phyloP scores from a whole-genome alignment of 1,140 invertebrate species.

The Diorhabda sublineata region DNA sequence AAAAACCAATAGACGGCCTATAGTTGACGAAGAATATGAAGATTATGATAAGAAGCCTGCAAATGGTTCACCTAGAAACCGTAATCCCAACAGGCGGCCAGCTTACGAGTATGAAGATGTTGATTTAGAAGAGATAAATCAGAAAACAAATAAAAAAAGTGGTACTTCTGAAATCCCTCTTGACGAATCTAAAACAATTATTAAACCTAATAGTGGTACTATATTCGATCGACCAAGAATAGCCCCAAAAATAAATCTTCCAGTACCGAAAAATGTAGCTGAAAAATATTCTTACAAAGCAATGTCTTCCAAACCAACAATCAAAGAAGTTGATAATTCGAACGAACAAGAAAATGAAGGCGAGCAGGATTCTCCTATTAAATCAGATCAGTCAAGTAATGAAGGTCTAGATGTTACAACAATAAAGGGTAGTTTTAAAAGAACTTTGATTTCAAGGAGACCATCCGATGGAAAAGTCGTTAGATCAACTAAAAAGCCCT shows the following conservation, averaged over 20 bases:
- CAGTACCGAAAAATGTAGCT: constrained; percentile 70
- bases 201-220: constrained; percentile 44
- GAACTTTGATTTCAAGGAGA: constrained; percentile 63
- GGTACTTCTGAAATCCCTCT: constrained; percentile 33
- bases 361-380: constrained; percentile 29
- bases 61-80: neutral
- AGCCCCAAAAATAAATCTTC: constrained; percentile 71
- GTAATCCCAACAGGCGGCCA: constrained; percentile 21
- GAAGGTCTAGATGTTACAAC: neutral
- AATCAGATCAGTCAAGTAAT: constrained; percentile 21
- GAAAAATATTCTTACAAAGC: constrained; percentile 67
- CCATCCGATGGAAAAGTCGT: constrained; percentile 59
- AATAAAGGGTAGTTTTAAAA: neutral
- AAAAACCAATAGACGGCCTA: constrained; percentile 19
- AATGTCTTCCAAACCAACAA: constrained; percentile 7
- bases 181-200: constrained; percentile 35
- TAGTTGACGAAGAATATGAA: constrained; percentile 14
- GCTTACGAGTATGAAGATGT: constrained; percentile 9
- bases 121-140: constrained; percentile 38
- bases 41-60: constrained; percentile 4
- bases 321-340: neutral
- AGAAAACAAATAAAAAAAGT: constrained; percentile 35
- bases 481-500: constrained; percentile 36
- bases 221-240: constrained; percentile 67
- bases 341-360: constrained; percentile 31